These are phyloP conservation scores for Himantopus leucocephalus DNA, from an alignment of 2,113 vertebrate genomes.

Conservation along the genomic window DNA sequence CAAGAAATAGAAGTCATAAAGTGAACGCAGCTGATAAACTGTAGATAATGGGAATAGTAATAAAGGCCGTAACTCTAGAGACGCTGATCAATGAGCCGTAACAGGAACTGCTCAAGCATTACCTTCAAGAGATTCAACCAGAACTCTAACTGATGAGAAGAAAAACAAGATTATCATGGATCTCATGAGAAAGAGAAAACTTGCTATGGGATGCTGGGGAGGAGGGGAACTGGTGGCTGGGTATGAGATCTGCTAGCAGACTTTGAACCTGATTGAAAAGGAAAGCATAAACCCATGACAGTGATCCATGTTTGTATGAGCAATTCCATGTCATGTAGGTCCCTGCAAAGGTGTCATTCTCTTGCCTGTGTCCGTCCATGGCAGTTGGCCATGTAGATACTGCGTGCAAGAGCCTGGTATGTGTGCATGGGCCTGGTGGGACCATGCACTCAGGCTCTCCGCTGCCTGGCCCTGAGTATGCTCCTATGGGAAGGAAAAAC, in stretches of 20 bases:
- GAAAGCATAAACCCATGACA: neutral
- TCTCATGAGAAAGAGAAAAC: neutral
- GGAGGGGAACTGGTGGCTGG: neutral
- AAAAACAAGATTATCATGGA: neutral
- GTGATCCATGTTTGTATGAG: neutral
- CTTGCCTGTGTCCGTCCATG: neutral
- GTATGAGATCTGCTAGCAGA: neutral
- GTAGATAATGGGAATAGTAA: neutral
- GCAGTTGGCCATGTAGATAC: no score
- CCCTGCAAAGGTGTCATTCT: neutral
- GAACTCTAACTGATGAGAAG: neutral
- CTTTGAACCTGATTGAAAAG: neutral
- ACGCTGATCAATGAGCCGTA: neutral
- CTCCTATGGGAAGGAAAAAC: neutral
- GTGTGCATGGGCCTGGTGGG: fast-evolving
- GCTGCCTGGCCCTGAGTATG: neutral
- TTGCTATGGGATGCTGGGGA: neutral
- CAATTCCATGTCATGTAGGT: neutral
- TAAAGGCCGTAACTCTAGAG: neutral
- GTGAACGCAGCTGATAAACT: neutral
- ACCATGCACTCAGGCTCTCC: no score
- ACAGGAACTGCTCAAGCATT: neutral
- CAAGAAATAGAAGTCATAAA: neutral
- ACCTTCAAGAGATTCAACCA: neutral
- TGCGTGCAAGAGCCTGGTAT: neutral